Evolutionary conservation across 2,797 vertebrate species (phyloP).

Genomic region (Gymnopithys bicolor): DNA sequence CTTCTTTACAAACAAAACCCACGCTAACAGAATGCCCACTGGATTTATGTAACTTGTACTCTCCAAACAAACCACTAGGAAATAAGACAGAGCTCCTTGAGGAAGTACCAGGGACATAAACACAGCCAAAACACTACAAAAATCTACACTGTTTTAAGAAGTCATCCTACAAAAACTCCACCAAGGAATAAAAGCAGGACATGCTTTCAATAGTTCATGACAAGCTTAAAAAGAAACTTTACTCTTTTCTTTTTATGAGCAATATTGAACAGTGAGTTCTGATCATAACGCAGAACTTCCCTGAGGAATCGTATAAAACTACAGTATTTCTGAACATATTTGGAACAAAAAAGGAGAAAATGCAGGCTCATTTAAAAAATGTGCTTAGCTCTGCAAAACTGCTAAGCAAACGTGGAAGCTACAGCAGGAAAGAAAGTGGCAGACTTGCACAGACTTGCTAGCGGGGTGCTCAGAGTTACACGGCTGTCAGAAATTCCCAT

Average conservation of each 20-base stretch:
- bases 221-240: not conserved
- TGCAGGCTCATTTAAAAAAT: not conserved
- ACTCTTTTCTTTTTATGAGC: not conserved
- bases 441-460: slow-evolving; percentile 40
- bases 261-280: not conserved
- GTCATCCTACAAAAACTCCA: not conserved
- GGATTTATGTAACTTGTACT: not conserved
- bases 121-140: not conserved
- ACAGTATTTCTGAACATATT: not conserved
- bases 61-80: not conserved
- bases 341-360: slow-evolving; percentile 9
- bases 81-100: not conserved
- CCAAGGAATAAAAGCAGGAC: not conserved
- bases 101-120: not conserved
- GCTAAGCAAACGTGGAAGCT: not conserved
- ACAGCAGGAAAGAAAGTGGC: not conserved
- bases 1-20: not conserved
- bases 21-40: not conserved
- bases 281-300: not conserved
- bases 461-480: slow-evolving; percentile 60
- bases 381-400: slow-evolving; percentile 24
- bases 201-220: not conserved
- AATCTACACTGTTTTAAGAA: not conserved
- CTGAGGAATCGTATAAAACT: not conserved
- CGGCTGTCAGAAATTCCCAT: slow-evolving; percentile 39